Conservation (phyloP, 2,888 invertebrate genomes). For the Diloba caeruleocephala region DNA sequence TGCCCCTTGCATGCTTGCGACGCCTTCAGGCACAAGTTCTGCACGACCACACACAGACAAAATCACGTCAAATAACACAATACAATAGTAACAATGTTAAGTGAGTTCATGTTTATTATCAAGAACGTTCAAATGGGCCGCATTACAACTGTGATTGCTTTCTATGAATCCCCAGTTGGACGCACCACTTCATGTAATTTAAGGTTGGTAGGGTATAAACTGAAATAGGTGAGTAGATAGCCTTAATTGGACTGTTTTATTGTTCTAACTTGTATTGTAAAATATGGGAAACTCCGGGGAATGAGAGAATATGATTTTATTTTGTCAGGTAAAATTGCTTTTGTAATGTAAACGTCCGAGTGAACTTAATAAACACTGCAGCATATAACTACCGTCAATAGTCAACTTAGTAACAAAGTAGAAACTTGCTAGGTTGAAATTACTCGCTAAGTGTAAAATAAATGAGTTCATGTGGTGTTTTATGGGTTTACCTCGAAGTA, state of each 20-base stretch:
- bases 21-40: conserved; percentile 96
- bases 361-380: conserved; percentile 22
- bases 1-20: conserved; percentile 96
- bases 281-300: conserved; percentile 29
- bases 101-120: conserved; percentile 66
- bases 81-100: conserved; percentile 65
- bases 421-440: no score
- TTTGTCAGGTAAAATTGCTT: conserved; percentile 20
- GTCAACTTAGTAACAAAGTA: conserved; percentile 30
- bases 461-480: conserved; percentile 24
- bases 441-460: conserved; percentile 10
- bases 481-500: conserved; percentile 80
- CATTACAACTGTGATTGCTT: conserved; percentile 63
- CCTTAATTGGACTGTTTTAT: conserved; percentile 24
- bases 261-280: conserved; percentile 29
- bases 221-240: conserved; percentile 25
- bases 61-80: conserved; percentile 67
- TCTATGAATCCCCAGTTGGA: conserved; percentile 58
- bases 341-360: conserved; percentile 18
- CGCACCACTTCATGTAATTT: conserved; percentile 47
- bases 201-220: conserved; percentile 37
- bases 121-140: conserved; percentile 62
- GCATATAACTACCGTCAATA: no score
- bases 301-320: conserved; percentile 28
- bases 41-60: conserved; percentile 91